Conservation (phyloP, 2,888 invertebrate genomes). For the Troides helena region DNA sequence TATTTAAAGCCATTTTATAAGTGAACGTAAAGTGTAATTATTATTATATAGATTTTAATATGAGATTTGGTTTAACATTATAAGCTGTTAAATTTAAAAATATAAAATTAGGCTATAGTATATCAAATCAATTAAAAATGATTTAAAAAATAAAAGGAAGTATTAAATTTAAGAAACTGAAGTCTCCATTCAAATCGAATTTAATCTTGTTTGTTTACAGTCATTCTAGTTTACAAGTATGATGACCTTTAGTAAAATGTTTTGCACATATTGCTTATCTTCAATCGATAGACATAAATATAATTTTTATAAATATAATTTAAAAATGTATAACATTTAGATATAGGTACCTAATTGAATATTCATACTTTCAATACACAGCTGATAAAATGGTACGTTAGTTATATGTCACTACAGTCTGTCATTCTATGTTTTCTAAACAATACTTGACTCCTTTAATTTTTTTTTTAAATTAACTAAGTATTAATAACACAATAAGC, state of each 20-base stretch:
- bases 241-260: neutral
- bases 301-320: too few species aligned
- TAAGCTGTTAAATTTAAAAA: neutral
- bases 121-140: neutral
- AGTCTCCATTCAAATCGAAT: neutral
- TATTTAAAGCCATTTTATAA: neutral
- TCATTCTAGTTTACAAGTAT: neutral
- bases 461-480: neutral
- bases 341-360: neutral
- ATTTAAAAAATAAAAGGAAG: neutral
- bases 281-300: neutral
- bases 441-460: neutral
- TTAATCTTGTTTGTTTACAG: neutral
- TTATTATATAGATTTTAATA: neutral
- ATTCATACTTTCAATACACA: neutral
- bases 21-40: neutral
- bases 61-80: neutral
- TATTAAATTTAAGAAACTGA: neutral
- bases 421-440: conserved; percentile 5
- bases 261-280: neutral
- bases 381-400: neutral
- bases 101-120: neutral
- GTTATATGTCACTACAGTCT: neutral
- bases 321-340: too few species aligned
- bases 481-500: neutral